A percentile compares a stretch with the other conserved stretches of the same genome.
phyloP scores from a whole-genome alignment of 1,140 invertebrate genomes.

The Diuraphis noxia region DNA sequence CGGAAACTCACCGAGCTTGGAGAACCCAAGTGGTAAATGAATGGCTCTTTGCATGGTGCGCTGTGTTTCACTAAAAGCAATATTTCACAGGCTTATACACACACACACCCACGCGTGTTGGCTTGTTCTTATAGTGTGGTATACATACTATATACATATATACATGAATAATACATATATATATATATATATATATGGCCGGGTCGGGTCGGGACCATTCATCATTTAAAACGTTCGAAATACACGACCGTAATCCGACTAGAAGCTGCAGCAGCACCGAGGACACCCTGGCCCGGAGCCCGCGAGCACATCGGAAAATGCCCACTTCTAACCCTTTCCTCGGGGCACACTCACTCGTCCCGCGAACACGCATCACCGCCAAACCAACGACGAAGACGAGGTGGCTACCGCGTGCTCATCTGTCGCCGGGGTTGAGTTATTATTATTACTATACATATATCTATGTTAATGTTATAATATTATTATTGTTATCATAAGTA shows the following conservation, averaged over 20 bases:
- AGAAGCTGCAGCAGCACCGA: background rate
- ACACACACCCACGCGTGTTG: slow-evolving; percentile 1
- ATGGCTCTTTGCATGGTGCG: slow-evolving; percentile 43
- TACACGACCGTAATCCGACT: slow-evolving; percentile 44
- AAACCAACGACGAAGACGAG: background rate
- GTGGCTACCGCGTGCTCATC: background rate
- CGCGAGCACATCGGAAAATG: slow-evolving; percentile 1
- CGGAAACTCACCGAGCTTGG: slow-evolving; percentile 26
- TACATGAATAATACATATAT: too few relatives aligned
- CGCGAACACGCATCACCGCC: background rate
- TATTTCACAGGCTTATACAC: slow-evolving; percentile 47
- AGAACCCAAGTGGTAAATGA: slow-evolving; percentile 41
- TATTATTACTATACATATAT: background rate
- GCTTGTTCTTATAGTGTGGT: background rate
- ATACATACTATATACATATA: background rate
- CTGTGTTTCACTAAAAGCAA: slow-evolving; percentile 38
- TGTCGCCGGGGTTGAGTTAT: background rate
- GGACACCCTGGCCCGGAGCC: slow-evolving; percentile 41
- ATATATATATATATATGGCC: background rate
- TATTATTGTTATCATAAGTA: background rate
- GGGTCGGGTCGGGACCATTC: slow-evolving; percentile 24
- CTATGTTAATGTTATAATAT: background rate
- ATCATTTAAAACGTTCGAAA: slow-evolving; percentile 47
- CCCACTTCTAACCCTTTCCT: slow-evolving; percentile 33
- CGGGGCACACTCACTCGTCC: background rate